A percentile compares a stretch with the other conserved stretches of the same genome.
These are phyloP conservation scores for Lipophrys pholis DNA, from an alignment of 2,113 vertebrate species.

Conservation along the genomic window DNA sequence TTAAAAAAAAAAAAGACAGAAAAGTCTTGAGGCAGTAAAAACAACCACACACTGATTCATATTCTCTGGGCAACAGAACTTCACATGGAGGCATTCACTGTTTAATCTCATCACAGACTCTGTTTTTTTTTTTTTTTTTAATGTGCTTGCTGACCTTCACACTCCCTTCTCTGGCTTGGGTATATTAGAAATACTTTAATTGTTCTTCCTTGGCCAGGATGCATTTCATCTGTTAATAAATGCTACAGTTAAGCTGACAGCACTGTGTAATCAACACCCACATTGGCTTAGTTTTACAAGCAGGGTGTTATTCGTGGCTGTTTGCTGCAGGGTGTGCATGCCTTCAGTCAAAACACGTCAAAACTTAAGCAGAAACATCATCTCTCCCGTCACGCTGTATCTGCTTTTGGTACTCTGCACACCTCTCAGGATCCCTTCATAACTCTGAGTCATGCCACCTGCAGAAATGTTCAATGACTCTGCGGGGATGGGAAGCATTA, in stretches of 20 bases:
- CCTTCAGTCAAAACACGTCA: conserved; percentile 2
- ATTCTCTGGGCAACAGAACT: conserved; percentile 42
- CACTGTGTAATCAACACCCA: neutral
- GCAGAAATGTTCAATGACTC: too few relatives aligned
- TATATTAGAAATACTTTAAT: conserved; percentile 55
- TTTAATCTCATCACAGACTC: conserved; percentile 62
- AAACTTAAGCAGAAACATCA: neutral
- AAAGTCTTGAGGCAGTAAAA: conserved; percentile 52
- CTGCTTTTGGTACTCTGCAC: conserved; percentile 1
- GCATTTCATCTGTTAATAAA: conserved; percentile 18
- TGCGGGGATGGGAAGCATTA: too few relatives aligned
- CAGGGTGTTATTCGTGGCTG: neutral
- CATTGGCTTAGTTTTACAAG: conserved; percentile 19
- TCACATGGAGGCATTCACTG: conserved; percentile 39
- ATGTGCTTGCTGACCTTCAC: conserved; percentile 46
- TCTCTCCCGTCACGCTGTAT: neutral
- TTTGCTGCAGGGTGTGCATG: conserved; percentile 3
- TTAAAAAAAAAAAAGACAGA: conserved; percentile 41
- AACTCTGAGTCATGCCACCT: too few relatives aligned
- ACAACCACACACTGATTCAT: conserved; percentile 63
- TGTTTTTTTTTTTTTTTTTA: conserved; percentile 26
- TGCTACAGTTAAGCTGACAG: neutral
- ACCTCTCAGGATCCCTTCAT: too few relatives aligned
- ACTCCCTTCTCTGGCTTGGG: conserved; percentile 40
- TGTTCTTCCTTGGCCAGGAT: conserved; percentile 35